These are phyloP conservation scores for Xenus cinereus DNA, from an alignment of 2,113 vertebrate genomes.

Conservation along the genomic window DNA sequence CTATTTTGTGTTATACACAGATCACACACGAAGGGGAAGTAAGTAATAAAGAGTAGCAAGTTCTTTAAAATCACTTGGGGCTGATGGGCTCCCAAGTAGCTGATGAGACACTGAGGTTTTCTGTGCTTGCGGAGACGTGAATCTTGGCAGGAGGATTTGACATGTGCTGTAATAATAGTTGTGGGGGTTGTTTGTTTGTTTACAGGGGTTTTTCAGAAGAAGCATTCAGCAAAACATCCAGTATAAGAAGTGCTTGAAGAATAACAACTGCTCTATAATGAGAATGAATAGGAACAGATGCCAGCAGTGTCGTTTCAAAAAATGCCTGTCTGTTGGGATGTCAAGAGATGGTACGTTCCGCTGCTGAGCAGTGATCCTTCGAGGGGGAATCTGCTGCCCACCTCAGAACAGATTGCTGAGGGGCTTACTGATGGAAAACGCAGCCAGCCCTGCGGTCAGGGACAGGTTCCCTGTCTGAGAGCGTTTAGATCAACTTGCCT, in stretches of 20 bases:
- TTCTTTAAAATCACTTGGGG: background rate
- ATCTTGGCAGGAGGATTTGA: background rate
- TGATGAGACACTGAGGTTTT: background rate
- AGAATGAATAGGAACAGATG: constrained; percentile 97
- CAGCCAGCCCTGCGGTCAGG: background rate
- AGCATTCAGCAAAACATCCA: constrained; percentile 99
- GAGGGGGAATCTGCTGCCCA: background rate
- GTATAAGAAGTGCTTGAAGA: constrained; percentile 99
- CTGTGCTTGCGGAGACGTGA: background rate
- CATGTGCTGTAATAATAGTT: background rate
- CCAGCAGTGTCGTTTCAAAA: constrained; percentile 98
- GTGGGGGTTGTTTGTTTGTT: background rate
- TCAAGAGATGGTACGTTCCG: constrained; percentile 91
- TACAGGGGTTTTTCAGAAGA: constrained; percentile 94
- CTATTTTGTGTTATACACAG: background rate
- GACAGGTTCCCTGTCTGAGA: background rate
- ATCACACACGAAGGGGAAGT: background rate
- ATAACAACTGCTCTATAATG: constrained; percentile 96
- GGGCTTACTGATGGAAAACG: background rate
- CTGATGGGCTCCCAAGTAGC: background rate
- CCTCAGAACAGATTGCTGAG: background rate
- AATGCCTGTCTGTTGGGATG: constrained; percentile 97
- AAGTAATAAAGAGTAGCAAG: background rate
- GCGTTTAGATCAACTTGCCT: background rate
- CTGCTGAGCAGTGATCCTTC: background rate